Conservation (phyloP, 2,888 invertebrate genomes). For the Stenodema calcarata region DNA sequence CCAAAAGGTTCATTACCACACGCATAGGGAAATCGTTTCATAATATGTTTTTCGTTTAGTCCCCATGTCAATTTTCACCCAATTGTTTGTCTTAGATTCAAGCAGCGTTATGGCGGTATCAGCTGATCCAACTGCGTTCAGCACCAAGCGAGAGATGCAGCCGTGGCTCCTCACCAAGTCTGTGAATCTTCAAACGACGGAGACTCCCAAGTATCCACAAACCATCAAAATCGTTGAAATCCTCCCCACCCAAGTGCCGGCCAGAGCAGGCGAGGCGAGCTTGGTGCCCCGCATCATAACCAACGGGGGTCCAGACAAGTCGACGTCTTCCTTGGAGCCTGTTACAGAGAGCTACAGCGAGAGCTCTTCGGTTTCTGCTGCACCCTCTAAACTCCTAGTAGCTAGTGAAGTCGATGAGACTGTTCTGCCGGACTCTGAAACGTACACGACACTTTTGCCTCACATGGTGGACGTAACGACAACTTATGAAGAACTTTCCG, state of each 20-base stretch:
- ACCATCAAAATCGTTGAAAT: constrained; percentile 54
- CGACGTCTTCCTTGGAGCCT: constrained; percentile 3
- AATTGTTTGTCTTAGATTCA: not conserved
- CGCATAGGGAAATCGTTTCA: too few relatives aligned
- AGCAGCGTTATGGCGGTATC: constrained; percentile 30
- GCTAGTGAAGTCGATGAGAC: not conserved
- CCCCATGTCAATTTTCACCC: too few relatives aligned
- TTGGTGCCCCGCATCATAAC: constrained; percentile 49
- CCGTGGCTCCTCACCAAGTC: constrained; percentile 57
- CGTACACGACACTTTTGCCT: constrained; percentile 13
- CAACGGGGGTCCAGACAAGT: constrained; percentile 32
- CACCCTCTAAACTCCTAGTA: not conserved
- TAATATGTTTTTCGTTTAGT: too few relatives aligned
- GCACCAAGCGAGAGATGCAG: constrained; percentile 57
- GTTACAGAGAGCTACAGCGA: constrained; percentile 19
- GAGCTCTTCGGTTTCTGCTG: not conserved
- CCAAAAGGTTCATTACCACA: too few relatives aligned
- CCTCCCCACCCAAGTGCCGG: constrained; percentile 48
- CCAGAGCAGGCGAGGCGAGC: constrained; percentile 46
- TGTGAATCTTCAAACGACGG: constrained; percentile 40
- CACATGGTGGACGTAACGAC: constrained; percentile 12
- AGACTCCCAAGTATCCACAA: constrained; percentile 46
- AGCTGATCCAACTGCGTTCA: constrained; percentile 3
- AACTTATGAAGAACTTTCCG: not conserved
- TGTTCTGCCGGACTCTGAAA: constrained; percentile 20